Conservation (phyloP, 2,797 vertebrate species). For the Mus caroli region DNA sequence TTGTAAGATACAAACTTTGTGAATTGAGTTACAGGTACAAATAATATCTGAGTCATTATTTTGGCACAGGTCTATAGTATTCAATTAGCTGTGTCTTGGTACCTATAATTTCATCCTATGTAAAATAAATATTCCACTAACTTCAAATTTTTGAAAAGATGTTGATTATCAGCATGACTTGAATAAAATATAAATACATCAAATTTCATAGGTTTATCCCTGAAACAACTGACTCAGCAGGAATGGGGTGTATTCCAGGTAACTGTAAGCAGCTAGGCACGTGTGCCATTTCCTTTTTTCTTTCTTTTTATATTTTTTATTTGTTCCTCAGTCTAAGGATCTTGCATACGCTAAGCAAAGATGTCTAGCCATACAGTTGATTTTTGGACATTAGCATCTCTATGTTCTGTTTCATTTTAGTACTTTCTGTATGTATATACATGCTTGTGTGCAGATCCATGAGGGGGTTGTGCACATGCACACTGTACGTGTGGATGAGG, state of each 20-base stretch:
- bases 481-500: not conserved
- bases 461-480: not conserved
- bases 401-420: not conserved
- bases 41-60: slow-evolving; percentile 13
- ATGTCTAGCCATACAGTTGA: not conserved
- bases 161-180: not conserved
- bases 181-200: slow-evolving; percentile 30
- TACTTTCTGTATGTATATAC: not conserved
- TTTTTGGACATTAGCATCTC: not conserved
- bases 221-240: slow-evolving; percentile 24
- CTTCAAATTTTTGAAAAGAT: slow-evolving; percentile 48
- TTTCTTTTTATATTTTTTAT: not conserved
- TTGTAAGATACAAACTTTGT: slow-evolving; percentile 32
- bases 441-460: not conserved
- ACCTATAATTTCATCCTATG: slow-evolving; percentile 6
- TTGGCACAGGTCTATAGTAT: not conserved
- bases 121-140: not conserved
- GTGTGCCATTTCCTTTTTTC: not conserved
- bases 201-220: not conserved
- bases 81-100: not conserved
- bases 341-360: not conserved
- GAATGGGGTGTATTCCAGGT: not conserved
- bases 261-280: not conserved
- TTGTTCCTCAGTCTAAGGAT: not conserved
- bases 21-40: slow-evolving; percentile 50